Conservation (phyloP, 2,888 invertebrate genomes). For the Tipula unca region DNA sequence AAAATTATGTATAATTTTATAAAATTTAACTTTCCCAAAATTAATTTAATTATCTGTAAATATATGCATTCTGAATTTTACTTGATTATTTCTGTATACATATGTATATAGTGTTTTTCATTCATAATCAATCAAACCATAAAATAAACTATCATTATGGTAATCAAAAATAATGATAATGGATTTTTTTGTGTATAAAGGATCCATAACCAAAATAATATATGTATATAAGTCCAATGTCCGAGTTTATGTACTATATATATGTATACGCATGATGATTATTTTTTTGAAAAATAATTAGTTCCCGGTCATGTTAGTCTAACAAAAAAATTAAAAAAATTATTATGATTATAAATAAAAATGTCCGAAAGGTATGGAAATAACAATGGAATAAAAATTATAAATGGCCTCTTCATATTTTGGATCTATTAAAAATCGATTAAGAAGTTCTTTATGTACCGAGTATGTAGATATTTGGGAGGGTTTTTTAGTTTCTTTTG, state of each 20-base stretch:
- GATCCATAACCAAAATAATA: slow-evolving; percentile 14
- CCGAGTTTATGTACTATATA: no score
- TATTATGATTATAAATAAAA: not conserved
- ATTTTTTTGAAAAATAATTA: slow-evolving; percentile 14
- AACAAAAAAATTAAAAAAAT: not conserved
- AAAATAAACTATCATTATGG: slow-evolving; percentile 4
- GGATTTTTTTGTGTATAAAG: not conserved
- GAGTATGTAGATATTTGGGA: slow-evolving; percentile 9
- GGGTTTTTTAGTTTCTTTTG: not conserved
- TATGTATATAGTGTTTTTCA: no score
- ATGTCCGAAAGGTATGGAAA: slow-evolving; percentile 15
- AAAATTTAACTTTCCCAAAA: not conserved
- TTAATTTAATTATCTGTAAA: not conserved
- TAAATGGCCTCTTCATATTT: slow-evolving; percentile 17
- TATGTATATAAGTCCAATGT: not conserved
- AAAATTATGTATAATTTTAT: no score
- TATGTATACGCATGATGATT: not conserved
- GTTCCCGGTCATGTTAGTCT: not conserved
- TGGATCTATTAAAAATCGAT: slow-evolving; percentile 19
- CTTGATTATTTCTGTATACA: not conserved
- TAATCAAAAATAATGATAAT: slow-evolving; percentile 14
- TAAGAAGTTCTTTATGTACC: not conserved
- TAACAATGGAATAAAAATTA: not conserved
- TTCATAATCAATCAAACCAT: not conserved
- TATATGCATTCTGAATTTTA: not conserved